phyloP scores from a whole-genome alignment of 2,797 vertebrate genomes.

The Propithecus deckenii region DNA sequence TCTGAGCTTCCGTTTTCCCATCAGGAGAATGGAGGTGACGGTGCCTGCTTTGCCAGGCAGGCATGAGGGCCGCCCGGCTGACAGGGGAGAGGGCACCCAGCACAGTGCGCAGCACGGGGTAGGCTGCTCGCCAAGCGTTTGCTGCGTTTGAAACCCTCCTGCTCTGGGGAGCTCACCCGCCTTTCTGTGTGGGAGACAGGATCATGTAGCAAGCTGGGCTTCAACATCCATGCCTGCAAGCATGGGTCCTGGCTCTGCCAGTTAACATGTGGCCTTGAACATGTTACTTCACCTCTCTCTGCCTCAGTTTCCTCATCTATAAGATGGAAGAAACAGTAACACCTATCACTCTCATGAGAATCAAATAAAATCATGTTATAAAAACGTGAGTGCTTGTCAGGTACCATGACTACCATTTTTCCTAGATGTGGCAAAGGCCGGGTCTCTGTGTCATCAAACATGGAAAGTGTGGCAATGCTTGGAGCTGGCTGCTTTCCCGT shows the following conservation, averaged over 20 bases:
- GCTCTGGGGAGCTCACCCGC: not conserved
- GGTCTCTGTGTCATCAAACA: not conserved
- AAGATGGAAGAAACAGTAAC: not conserved
- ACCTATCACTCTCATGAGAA: not conserved
- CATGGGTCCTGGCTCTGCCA: not conserved
- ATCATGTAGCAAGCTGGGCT: not conserved
- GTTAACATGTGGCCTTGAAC: not conserved
- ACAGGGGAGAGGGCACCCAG: not conserved
- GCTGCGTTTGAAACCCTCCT: not conserved
- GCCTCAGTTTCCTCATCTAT: not conserved
- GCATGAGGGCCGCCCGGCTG: rapidly evolving
- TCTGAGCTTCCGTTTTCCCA: not conserved
- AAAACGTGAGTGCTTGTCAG: not conserved
- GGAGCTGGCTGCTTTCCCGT: not conserved
- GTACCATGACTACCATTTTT: not conserved
- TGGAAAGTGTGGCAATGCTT: not conserved
- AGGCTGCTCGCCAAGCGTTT: not conserved
- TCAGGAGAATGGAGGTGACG: not conserved
- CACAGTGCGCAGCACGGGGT: rapidly evolving
- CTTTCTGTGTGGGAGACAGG: rapidly evolving
- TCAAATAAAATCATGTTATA: not conserved
- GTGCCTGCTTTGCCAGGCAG: not conserved
- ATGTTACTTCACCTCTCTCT: rapidly evolving
- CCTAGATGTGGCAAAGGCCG: not conserved
- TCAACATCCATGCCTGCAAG: not conserved